Evolutionary conservation across 2,113 vertebrate genomes (phyloP).

Genomic region (Barbus barbus): DNA sequence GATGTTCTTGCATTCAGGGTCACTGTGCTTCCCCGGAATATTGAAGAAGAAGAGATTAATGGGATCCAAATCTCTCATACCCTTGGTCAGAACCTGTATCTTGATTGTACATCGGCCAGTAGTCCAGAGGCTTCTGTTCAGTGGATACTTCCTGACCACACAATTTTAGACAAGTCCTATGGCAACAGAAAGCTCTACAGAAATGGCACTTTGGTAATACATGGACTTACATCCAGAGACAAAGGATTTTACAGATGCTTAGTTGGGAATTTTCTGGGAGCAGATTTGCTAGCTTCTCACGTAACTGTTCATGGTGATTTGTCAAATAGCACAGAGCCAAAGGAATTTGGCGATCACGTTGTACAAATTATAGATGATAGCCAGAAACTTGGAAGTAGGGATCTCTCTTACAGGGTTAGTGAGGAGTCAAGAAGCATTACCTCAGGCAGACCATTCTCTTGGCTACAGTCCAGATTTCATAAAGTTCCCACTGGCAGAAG

Average conservation of each 20-base stretch:
- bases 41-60: constrained; percentile 67
- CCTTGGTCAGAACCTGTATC: constrained; percentile 72
- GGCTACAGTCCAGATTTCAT: neutral
- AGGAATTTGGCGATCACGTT: constrained; percentile 74
- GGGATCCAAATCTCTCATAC: constrained; percentile 65
- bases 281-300: constrained; percentile 78
- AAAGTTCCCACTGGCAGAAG: constrained; percentile 32
- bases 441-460: constrained; percentile 58
- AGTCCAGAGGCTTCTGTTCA: constrained; percentile 78
- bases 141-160: constrained; percentile 85
- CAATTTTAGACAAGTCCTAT: constrained; percentile 71
- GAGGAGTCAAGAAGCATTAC: constrained; percentile 62
- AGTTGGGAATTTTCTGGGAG: constrained; percentile 82
- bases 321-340: constrained; percentile 29
- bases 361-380: constrained; percentile 51
- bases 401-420: constrained; percentile 48
- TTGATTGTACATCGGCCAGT: constrained; percentile 80
- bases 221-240: constrained; percentile 72
- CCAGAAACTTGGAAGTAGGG: constrained; percentile 44
- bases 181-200: constrained; percentile 75
- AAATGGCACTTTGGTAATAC: constrained; percentile 85
- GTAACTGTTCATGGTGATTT: constrained; percentile 68
- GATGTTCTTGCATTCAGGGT: constrained; percentile 83
- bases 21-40: constrained; percentile 77
- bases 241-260: constrained; percentile 85